Percentiles rank a stretch among this genome's conserved stretches.
phyloP scores from a whole-genome alignment of 2,888 invertebrate genomes.

The Branchipolynoe longqiensis region DNA sequence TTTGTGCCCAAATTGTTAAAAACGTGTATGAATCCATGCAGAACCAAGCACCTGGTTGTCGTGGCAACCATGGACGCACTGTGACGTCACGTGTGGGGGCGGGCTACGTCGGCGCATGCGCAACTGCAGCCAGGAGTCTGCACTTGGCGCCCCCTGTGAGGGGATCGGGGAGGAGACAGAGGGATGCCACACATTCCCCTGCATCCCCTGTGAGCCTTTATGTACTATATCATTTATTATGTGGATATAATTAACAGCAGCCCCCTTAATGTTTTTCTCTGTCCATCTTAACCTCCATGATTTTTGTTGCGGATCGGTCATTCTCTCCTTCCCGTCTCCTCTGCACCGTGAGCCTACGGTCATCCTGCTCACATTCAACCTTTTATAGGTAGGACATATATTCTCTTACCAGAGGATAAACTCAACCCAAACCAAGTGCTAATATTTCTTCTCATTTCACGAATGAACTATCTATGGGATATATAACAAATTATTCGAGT shows the following conservation, averaged over 20 bases:
- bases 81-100: constrained; percentile 74
- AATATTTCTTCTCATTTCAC: background rate
- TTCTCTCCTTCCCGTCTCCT: background rate
- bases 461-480: background rate
- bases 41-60: constrained; percentile 76
- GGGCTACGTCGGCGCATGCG: constrained; percentile 72
- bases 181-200: constrained; percentile 72
- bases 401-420: too few relatives aligned
- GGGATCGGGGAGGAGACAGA: constrained; percentile 68
- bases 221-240: too few relatives aligned
- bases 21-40: constrained; percentile 57
- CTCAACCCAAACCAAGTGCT: too few relatives aligned
- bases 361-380: too few relatives aligned
- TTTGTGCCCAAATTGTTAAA: background rate
- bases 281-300: too few relatives aligned
- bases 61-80: constrained; percentile 74
- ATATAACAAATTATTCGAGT: too few relatives aligned
- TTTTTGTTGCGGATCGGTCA: background rate
- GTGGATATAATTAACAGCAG: too few relatives aligned
- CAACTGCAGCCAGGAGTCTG: constrained; percentile 72
- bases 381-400: too few relatives aligned
- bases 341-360: background rate
- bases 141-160: constrained; percentile 74
- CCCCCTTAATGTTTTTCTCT: too few relatives aligned
- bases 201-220: background rate